Evolutionary conservation across 64 coral and sea anemone species (phyloP).

Genomic region (Porites australiensis): DNA sequence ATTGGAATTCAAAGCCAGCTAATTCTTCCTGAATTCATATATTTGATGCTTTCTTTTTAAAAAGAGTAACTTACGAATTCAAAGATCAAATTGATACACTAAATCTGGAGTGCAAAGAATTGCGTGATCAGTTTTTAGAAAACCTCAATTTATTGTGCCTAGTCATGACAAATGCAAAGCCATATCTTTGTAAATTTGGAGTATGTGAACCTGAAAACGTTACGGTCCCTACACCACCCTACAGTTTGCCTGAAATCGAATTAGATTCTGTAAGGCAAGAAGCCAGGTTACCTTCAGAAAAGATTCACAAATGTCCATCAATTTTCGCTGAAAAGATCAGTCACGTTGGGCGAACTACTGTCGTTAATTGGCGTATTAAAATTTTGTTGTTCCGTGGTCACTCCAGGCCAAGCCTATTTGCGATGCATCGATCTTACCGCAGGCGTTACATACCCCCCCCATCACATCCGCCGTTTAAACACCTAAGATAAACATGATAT

Average conservation of each 20-base stretch:
- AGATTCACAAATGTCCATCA: neutral
- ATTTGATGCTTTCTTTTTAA: no score
- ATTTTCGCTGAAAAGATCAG: neutral
- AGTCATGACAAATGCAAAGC: no score
- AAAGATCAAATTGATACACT: neutral
- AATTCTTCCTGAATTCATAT: no score
- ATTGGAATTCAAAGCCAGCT: no score
- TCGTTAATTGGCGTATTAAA: neutral
- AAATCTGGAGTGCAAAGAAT: neutral
- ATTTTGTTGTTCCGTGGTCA: neutral
- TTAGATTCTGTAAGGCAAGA: neutral
- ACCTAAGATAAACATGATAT: no score
- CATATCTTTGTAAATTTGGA: no score
- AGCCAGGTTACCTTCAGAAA: neutral
- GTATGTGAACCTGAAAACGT: neutral
- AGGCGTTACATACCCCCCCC: neutral
- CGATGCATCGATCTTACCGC: neutral
- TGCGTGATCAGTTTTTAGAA: neutral
- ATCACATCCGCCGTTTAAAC: conserved; percentile 9
- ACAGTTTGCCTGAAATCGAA: neutral
- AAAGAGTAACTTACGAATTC: neutral
- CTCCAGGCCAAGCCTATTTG: conserved; percentile 36
- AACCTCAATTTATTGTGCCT: neutral
- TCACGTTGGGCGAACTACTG: neutral
- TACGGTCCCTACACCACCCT: neutral